Evolutionary conservation across 2,888 invertebrate genomes (phyloP).

Genomic region (Pasiphila rectangulata): DNA sequence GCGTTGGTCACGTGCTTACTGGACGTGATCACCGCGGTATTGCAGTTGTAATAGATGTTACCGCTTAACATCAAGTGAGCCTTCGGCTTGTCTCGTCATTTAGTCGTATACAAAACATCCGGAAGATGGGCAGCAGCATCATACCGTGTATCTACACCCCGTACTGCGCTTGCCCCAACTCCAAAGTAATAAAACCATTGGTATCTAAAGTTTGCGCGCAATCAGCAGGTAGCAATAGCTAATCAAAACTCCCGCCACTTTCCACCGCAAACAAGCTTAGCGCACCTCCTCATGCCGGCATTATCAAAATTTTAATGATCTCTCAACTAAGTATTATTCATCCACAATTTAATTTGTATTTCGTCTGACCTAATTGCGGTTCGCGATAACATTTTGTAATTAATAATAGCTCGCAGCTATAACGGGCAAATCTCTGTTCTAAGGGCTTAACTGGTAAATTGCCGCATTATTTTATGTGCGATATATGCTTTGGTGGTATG

Average conservation of each 20-base stretch:
- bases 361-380: constrained; percentile 18
- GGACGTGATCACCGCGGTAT: too few relatives aligned
- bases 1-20: too few relatives aligned
- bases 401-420: constrained; percentile 5
- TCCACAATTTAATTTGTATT: constrained; percentile 10
- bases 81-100: too few relatives aligned
- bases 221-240: constrained; percentile 45
- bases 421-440: neutral
- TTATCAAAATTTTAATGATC: constrained; percentile 27
- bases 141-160: neutral
- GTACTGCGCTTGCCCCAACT: neutral
- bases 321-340: constrained; percentile 15
- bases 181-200: neutral
- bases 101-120: too few relatives aligned
- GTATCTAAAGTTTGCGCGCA: constrained; percentile 24
- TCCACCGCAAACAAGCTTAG: constrained; percentile 44
- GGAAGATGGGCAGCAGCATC: neutral
- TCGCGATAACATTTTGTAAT: constrained; percentile 14
- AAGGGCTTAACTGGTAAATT: neutral
- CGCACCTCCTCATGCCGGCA: constrained; percentile 27
- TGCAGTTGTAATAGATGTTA: too few relatives aligned
- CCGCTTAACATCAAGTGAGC: too few relatives aligned
- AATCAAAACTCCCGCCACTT: constrained; percentile 53
- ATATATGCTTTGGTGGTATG: too few relatives aligned
- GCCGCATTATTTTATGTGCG: neutral